phyloP scores from a whole-genome alignment of 2,797 vertebrate genomes.

The Platyrinchus mystaceus region DNA sequence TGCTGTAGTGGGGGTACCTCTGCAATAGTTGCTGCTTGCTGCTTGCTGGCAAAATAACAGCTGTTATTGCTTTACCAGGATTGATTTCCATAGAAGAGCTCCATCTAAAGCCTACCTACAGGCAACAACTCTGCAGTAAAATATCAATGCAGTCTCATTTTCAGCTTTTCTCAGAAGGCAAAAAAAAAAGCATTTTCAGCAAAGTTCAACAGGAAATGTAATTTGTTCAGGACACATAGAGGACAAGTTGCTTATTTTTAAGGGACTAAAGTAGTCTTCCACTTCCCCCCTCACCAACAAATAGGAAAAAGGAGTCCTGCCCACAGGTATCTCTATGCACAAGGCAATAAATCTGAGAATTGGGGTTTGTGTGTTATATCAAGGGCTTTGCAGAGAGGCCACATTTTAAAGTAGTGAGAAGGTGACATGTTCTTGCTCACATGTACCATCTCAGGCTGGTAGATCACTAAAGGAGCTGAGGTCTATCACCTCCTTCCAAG shows the following conservation, averaged over 20 bases:
- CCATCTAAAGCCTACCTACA: conserved; percentile 65
- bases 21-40: conserved; percentile 7
- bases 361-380: background rate
- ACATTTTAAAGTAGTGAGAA: background rate
- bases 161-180: background rate
- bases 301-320: background rate
- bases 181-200: background rate
- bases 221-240: background rate
- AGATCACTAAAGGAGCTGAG: background rate
- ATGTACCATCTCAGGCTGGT: background rate
- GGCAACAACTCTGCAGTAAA: conserved; percentile 60
- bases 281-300: background rate
- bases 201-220: background rate
- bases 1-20: background rate
- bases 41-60: conserved; percentile 40
- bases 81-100: conserved; percentile 56
- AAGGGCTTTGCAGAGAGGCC: background rate
- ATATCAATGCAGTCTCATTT: conserved; percentile 3
- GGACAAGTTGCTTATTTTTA: background rate
- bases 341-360: background rate
- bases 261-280: background rate
- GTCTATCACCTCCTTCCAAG: background rate
- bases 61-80: conserved; percentile 32
- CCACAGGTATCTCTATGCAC: background rate
- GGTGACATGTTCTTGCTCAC: background rate